A percentile compares a stretch with the other conserved stretches of the same genome.
Conservation (phyloP, 2,888 invertebrate genomes). For the Himalopsyche kuldschensis region DNA sequence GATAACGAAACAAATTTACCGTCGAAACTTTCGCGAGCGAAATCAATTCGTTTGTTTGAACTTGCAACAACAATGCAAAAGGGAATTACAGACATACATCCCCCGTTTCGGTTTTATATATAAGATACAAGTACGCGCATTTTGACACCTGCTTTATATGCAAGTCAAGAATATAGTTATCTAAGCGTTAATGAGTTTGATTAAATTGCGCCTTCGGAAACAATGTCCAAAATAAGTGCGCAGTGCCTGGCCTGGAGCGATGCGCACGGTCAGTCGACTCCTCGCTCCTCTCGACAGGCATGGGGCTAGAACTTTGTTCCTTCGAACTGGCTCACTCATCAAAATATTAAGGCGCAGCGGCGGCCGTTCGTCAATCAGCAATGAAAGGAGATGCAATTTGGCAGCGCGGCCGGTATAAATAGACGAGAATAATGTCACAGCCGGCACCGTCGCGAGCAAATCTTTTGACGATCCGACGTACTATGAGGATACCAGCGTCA, state of each 20-base stretch:
- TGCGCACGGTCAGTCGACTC: background rate
- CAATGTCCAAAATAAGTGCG: background rate
- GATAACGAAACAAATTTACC: too few relatives aligned
- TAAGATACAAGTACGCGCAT: too few relatives aligned
- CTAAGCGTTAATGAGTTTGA: background rate
- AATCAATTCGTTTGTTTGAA: too few relatives aligned
- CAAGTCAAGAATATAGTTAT: background rate
- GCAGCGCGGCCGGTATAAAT: conserved; percentile 33
- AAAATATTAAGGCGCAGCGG: conserved; percentile 27
- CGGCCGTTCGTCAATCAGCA: conserved; percentile 24
- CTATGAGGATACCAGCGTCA: background rate
- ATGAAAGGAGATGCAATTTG: conserved; percentile 40
- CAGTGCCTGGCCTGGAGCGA: background rate
- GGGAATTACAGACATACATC: too few relatives aligned
- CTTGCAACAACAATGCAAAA: too few relatives aligned
- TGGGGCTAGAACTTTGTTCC: background rate
- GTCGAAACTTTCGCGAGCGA: too few relatives aligned
- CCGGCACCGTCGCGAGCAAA: background rate
- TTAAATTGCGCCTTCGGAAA: background rate
- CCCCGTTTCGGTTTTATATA: too few relatives aligned
- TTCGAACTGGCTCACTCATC: conserved; percentile 16
- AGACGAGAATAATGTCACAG: conserved; percentile 34
- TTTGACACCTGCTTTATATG: background rate
- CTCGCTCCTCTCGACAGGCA: background rate
- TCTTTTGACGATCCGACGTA: background rate